Evolutionary conservation across 2,797 vertebrate species (phyloP), one percentile per base, ranked within the genome.

Genomic region (Arnoldichthys spilopterus): DNA sequence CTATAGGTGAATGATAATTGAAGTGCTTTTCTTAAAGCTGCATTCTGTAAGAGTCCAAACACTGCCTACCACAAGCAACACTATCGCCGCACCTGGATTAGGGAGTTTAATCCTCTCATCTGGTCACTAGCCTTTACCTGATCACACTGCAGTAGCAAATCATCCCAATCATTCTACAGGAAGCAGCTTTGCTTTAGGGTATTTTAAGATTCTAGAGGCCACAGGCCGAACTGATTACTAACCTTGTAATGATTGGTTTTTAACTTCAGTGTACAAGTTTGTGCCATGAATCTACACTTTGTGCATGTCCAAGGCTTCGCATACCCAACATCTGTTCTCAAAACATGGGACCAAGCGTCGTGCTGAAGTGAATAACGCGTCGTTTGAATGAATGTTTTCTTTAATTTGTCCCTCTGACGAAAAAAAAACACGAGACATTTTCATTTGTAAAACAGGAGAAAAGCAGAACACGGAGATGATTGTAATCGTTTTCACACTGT

Each of bases 321-420:
- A 9, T 51, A 30, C 12, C 20, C 18, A 68, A 16, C 13, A 66
- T 43, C 37, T 24, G 34, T 18, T 54, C 16, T 70, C 26, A 24
- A 9, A n/a, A 37, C n/a, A n/a, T 37, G 15, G 67, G 67, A 70
- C 67, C 47, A 51, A 70, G 34, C 47, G 18, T 28, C n/a, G 26
- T 47, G 16, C 45, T 11, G 16, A 54, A 54, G 16, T 34, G 20
- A 71, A 24, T 3, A n/a, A 51, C 40, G n/a, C 51, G 15, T 13
- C 15, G 9, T 34, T 24, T 71, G 37, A 56, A 71, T 51, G 56
- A 71, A 71, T 16, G 51, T 30, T 22, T 71, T 71, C 28, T 71
- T 71, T 71, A 71, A 71, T 71, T 71, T 71, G 69, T 56, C 28
- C 30, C 40, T n/a, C n/a, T n/a, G n/a, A n/a, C 20, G 15, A 18